phyloP scores from a whole-genome alignment of 1,140 invertebrate species.

The Onthophagus taurus region DNA sequence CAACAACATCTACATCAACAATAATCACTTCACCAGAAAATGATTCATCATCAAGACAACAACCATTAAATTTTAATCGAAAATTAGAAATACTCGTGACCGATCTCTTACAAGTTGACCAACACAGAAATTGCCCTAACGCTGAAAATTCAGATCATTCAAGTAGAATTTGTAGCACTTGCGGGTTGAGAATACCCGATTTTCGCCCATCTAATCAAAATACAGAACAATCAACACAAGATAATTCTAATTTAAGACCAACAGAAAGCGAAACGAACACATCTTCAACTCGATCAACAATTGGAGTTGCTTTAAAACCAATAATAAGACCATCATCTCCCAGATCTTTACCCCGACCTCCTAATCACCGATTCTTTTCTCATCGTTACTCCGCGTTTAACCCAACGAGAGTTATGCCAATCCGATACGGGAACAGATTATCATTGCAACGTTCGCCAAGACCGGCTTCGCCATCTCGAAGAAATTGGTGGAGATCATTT shows the following conservation, averaged over 20 bases:
- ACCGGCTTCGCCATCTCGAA: not conserved
- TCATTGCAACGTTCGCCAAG: not conserved
- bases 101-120: not conserved
- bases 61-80: constrained; percentile 6
- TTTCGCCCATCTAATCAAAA: not conserved
- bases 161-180: not conserved
- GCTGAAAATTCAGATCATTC: not conserved
- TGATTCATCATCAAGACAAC: not conserved
- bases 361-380: constrained; percentile 28
- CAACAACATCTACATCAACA: not conserved
- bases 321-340: too few species aligned
- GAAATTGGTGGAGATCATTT: constrained; percentile 6
- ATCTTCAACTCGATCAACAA: too few species aligned
- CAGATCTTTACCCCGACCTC: too few species aligned
- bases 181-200: not conserved
- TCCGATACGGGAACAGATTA: not conserved
- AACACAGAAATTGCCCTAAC: not conserved
- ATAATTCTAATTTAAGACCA: not conserved
- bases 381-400: constrained; percentile 30
- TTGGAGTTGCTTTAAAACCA: constrained; percentile 2
- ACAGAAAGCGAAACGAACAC: not conserved
- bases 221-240: not conserved
- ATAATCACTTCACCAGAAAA: not conserved
- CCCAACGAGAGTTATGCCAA: constrained; percentile 30
- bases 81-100: constrained; percentile 8